phyloP scores from a whole-genome alignment of 2,797 vertebrate genomes.

The Sebastes glaucus region DNA sequence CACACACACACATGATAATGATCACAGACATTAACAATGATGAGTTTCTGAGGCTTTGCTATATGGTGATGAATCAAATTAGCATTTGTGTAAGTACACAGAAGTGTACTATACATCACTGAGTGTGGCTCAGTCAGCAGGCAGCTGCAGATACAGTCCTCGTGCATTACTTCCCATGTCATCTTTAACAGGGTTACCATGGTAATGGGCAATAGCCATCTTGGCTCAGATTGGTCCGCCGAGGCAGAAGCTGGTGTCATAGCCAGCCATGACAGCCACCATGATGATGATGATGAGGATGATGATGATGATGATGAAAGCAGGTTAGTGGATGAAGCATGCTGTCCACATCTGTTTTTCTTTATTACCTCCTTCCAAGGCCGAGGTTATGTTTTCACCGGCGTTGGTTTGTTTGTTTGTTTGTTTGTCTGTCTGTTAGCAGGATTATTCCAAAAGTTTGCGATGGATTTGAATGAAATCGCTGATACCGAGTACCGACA shows the following conservation, averaged over 20 bases:
- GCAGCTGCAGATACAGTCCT: neutral
- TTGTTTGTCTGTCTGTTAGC: too few species aligned
- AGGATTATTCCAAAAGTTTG: too few species aligned
- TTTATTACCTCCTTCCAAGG: neutral
- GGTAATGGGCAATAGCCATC: constrained; percentile 35
- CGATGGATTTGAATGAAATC: too few species aligned
- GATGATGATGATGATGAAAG: constrained; percentile 31
- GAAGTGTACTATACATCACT: neutral
- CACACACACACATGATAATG: constrained; percentile 8
- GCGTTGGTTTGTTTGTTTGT: too few species aligned
- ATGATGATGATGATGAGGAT: constrained; percentile 27
- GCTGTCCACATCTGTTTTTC: neutral
- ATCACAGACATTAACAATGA: neutral
- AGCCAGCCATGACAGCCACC: constrained; percentile 9
- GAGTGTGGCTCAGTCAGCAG: neutral
- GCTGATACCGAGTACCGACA: too few species aligned
- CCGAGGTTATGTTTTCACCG: too few species aligned
- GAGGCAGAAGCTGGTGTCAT: constrained; percentile 14
- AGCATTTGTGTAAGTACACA: neutral
- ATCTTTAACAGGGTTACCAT: constrained; percentile 28
- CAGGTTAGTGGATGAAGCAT: constrained; percentile 64
- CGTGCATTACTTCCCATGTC: constrained; percentile 10
- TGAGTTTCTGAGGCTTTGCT: neutral
- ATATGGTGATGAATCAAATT: too few species aligned
- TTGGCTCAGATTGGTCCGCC: constrained; percentile 9